Evolutionary conservation across 23 tunicate genomes (phyloP), one percentile per base, ranked within the genome.

Genomic region (Clavelina lepadiformis): DNA sequence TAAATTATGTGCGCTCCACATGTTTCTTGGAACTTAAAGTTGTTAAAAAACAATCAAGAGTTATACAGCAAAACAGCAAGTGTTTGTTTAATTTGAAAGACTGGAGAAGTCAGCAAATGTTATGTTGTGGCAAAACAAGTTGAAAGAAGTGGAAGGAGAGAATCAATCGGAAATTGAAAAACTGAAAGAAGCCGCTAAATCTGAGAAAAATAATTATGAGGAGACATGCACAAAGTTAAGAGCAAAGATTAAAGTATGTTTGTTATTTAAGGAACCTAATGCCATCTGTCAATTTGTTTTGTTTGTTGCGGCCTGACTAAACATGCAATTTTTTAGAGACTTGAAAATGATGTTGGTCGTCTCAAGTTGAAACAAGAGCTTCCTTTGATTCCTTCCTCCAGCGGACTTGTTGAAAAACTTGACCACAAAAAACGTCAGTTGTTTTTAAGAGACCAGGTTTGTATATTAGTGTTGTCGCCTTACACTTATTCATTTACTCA

Each of bases 361-460:
- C 26, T 66, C 32, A 55, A 56, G 21, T 15, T 66, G 7, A 51
- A 53, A 25, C 55, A 33, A 22, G 66, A 76, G 45, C 3, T 63
- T 19, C 58, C 70, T n/a, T 3, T 66, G 50, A 24, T 29, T 28
- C 73, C 47, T 28, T 29, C 73, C 31, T 34, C 73, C 4, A 26
- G 20, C 44, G 24, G 45, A 11, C 33, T 55, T 33, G 36, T 65
- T 33, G 82, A 76, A 21, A 65, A 76, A 46, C 69, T 76, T 6
- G 66, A 76, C 33, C 54, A 66, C 34, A 29, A 28, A 28, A 65
- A 61, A 29, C 73, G 69, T 8, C 65, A 76, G 44, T 11, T 66
- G 35, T 76, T 37, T 58, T 27, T 76, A 3, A 56, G 62, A 31
- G 73, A 76, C 66, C 82, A 76, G 66, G 81, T 75, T 19, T 11